Base-by-base conservation (phyloP, 2,113 vertebrate genomes). In the Eurypyga helias region DNA sequence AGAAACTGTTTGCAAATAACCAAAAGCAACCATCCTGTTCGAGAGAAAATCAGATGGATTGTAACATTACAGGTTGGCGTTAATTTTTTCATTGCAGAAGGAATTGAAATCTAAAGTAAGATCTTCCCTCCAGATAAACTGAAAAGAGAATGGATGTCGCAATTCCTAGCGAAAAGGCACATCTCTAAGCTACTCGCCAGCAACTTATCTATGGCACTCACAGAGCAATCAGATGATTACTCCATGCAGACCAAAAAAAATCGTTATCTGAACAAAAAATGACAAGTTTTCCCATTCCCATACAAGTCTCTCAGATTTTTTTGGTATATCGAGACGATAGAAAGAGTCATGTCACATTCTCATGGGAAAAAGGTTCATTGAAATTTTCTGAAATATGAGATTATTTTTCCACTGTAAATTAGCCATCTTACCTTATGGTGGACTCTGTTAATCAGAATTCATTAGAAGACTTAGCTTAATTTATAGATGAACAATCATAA, bases 231-330 rank as follows among this genome's bases (percentile, higher is more conserved):
- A 48, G 57, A 51, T 86, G 58, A 48, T 84, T 66, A 36, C 23
- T 84, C n/a, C 45, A 0, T 62, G 31, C 66, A n/a, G 62, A 41
- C 46, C 58, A 70, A 43, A 76, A 76, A 64, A 31, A 72, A 31
- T 11, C 54, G 31, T 34, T 61, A 24, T 17, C 43, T 77, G 46
- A 65, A 67, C 13, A 66, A 92, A 61, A 36, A 73, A 69, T 31
- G 21, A 31, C 41, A 89, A 70, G 11, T 83, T 91, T 96, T 96
- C 82, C 75, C 13, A 33, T 97, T 95, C 77, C 85, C 85, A 48
- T 54, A 14, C 57, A 83, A 34, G 60, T 76, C 80, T 79, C 79
- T 52, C 24, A 61, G 41, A 61, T 76, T 83, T 41, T 41, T 41
- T 66, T 86, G 75, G 61, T 83, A 24, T 55, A 85, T 55, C 2